A percentile compares a stretch with the other conserved stretches of the same genome.
phyloP scores from a whole-genome alignment of 2,113 vertebrate genomes.

The Macroglossus sobrinus region DNA sequence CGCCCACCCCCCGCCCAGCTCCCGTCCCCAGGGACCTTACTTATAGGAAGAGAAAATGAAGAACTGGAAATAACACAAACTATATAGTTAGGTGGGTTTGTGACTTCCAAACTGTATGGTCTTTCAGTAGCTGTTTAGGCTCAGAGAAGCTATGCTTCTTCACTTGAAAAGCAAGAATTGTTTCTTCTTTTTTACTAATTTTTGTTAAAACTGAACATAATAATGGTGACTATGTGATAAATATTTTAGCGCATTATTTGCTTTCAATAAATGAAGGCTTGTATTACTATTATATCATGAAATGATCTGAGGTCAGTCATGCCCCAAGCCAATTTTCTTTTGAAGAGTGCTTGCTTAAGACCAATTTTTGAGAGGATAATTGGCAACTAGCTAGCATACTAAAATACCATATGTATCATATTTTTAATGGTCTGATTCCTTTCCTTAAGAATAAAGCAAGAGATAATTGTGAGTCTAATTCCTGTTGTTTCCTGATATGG shows the following conservation, averaged over 20 bases:
- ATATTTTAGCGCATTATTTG: not conserved
- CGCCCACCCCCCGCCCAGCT: not conserved
- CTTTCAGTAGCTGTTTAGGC: not conserved
- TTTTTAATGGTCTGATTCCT: slow-evolving; percentile 25
- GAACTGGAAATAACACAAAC: not conserved
- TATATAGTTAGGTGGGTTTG: not conserved
- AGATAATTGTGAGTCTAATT: not conserved
- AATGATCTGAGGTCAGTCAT: slow-evolving; percentile 15
- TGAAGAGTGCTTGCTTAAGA: not conserved
- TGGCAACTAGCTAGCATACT: slow-evolving; percentile 10
- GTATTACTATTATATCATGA: slow-evolving; percentile 38
- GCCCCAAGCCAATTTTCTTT: slow-evolving; percentile 14
- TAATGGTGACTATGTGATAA: not conserved
- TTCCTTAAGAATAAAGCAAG: slow-evolving; percentile 25
- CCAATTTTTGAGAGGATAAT: slow-evolving; percentile 23
- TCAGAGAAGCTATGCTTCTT: not conserved
- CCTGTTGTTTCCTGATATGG: not conserved
- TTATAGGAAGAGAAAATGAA: not conserved
- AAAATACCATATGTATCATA: not conserved
- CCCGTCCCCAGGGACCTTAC: not conserved
- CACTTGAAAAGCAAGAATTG: not conserved
- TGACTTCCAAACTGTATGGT: not conserved
- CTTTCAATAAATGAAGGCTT: slow-evolving; percentile 10
- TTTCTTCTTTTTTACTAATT: not conserved
- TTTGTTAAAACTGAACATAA: slow-evolving; percentile 3